A percentile compares a stretch with the other conserved stretches of the same genome.
Conservation (phyloP, 2,797 vertebrate species). For the Bucorvus abyssinicus region DNA sequence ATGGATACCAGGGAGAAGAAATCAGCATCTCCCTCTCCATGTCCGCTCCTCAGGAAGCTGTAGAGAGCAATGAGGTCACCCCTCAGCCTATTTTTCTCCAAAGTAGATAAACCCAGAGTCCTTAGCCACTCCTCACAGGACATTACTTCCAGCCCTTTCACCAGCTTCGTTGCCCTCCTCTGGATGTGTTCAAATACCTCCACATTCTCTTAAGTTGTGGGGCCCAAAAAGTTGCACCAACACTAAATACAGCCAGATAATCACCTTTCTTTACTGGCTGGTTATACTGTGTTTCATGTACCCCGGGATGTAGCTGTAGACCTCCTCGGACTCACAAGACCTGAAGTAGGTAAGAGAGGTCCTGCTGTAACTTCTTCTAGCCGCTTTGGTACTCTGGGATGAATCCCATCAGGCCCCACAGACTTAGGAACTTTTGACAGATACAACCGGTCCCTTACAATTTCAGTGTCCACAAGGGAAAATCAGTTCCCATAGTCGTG, state of each 20-base stretch:
- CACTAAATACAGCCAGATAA: rapidly evolving
- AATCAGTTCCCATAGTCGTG: not conserved
- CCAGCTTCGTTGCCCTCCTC: not conserved
- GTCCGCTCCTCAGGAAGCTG: not conserved
- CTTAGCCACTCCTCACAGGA: not conserved
- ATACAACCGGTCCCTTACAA: not conserved
- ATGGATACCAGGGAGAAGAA: not conserved
- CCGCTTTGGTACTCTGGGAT: not conserved
- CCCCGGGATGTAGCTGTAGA: not conserved
- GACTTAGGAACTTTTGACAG: not conserved
- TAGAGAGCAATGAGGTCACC: not conserved
- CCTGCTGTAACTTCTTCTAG: not conserved
- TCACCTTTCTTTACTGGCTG: rapidly evolving
- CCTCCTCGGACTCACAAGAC: not conserved
- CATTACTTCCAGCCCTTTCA: not conserved
- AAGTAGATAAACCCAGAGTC: not conserved
- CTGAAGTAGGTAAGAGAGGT: not conserved
- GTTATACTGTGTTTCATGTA: not conserved
- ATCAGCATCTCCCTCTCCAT: not conserved
- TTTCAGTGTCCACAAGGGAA: not conserved
- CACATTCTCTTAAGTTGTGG: not conserved
- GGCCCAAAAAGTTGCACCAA: not conserved
- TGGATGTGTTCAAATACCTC: not conserved
- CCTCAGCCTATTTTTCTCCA: not conserved
- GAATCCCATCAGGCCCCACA: not conserved